Evolutionary conservation across 2,888 invertebrate genomes (phyloP), one percentile per base, ranked within the genome.

Genomic region (Pasiphila rectangulata): DNA sequence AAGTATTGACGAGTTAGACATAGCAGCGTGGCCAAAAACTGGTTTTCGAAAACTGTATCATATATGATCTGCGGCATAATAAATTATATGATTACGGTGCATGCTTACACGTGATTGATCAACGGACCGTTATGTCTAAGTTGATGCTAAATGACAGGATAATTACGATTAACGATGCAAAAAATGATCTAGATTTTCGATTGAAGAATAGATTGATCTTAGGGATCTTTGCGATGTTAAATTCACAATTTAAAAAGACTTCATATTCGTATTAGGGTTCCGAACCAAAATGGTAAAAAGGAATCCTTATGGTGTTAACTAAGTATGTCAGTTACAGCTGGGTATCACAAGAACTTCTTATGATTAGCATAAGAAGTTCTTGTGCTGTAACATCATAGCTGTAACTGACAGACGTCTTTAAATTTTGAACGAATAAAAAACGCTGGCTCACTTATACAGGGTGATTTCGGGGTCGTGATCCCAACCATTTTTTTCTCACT

Each of bases 91-190:
- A 63, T 61, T 72, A 75, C 72, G 73, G 70, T 72, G 64, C 69
- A 61, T 59, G 64, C 69, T 61, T 59, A 54, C 48, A 47, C 51
- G 55, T 56, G 53, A 44, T 54, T 45, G 41, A 58, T 65, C 59
- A 55, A 45, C 51, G 27, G 51, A 67, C 72, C 65, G 71, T 70
- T 72, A 72, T 45, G n/a, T n/a, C n/a, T n/a, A 51, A 49, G 51
- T 57, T 60, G 51, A 42, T 51, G 37, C 48, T 46, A 40, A 46
- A 34, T 53, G 43, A 23, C 23, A 29, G 50, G 42, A 40, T 48
- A 23, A 48, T 50, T 43, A 19, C 20, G 43, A 46, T 40, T 43
- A 29, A 20, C 19, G 24, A 17, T 29, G 23, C 37, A 35, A 53
- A 44, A 48, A 39, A 29, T 17, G 9, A 20, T 27, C 3, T 6